Percentiles rank a stretch among this genome's conserved stretches.
phyloP scores from a whole-genome alignment of 1,140 invertebrate species.

The Hirudo medicinalis region DNA sequence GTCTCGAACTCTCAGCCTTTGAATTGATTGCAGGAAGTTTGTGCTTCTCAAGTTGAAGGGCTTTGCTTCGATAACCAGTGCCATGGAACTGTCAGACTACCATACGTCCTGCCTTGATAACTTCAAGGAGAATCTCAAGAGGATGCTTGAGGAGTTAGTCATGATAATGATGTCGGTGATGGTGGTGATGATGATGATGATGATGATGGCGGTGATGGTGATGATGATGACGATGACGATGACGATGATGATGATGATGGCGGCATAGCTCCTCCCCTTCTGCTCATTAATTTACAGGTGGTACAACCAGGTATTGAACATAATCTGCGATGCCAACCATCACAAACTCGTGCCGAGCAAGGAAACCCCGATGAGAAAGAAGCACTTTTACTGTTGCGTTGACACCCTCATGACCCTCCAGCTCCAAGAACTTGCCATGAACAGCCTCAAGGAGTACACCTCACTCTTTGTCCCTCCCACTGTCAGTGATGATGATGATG shows the following conservation, averaged over 20 bases:
- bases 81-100: constrained; percentile 3
- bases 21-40: neutral
- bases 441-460: constrained; percentile 63
- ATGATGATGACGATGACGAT: neutral
- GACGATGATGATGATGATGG: too few relatives aligned
- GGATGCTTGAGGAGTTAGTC: constrained; percentile 2
- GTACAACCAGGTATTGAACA: constrained; percentile 48
- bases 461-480: constrained; percentile 59
- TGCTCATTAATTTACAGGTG: constrained; percentile 37
- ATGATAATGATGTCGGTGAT: neutral
- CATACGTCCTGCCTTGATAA: neutral
- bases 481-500: constrained; percentile 43
- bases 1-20: neutral
- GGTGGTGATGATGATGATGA: neutral
- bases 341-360: constrained; percentile 58
- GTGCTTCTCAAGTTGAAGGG: neutral
- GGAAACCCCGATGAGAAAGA: constrained; percentile 51
- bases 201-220: neutral
- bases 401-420: constrained; percentile 75
- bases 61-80: neutral
- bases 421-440: constrained; percentile 62
- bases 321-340: constrained; percentile 53
- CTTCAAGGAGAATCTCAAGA: constrained; percentile 1
- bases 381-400: constrained; percentile 68
- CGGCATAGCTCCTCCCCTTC: neutral